Base-by-base conservation (phyloP, 2,888 invertebrate genomes). In the Allygus modestus region DNA sequence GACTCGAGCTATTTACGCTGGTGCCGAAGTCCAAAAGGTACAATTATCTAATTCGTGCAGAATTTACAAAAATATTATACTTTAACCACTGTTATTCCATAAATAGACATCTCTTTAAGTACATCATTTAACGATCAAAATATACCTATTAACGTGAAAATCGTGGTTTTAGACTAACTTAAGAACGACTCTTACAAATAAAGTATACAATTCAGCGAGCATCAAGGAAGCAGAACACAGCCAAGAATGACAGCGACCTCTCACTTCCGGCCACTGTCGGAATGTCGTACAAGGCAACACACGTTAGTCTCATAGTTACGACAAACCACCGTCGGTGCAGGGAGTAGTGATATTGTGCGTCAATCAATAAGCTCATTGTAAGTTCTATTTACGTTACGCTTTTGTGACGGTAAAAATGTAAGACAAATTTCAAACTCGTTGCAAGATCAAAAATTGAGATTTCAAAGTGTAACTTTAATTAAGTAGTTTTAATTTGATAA, bases 271-370 rank as follows among this genome's bases (percentile, higher is more conserved):
- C 37, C 33, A 58, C 79, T 79, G 77, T 43, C 51, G n/a, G 79
- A 79, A 79, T 79, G 79, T 51, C 51, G 31, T 58, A 69, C 46
- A 79, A 79, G 79, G 79, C 79, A 79, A 79, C 33, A 33, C 31
- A 73, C n/a, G 73, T 69, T 20, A 73, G 73, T 73, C 73, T 73
- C 41, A 65, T 31, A 65, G 65, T 65, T 65, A 65, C 54, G 17
- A 46, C 46, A n/a, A n/a, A n/a, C n/a, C n/a, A n/a, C n/a, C 17
- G 9, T 17, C 37, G 37, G 37, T 37, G 37, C 46, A 12, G n/a
- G 46, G 46, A 46, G 46, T 7, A 37, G 46, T 12, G 46, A 46
- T 17, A 46, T 46, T 46, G 46, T 46, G 46, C 46, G 46, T 46
- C 46, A 46, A 37, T 37, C 37, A 37, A 37, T 7, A 37, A 46